Conservation (phyloP, 2,888 invertebrate genomes). For the Leistus spinibarbis region DNA sequence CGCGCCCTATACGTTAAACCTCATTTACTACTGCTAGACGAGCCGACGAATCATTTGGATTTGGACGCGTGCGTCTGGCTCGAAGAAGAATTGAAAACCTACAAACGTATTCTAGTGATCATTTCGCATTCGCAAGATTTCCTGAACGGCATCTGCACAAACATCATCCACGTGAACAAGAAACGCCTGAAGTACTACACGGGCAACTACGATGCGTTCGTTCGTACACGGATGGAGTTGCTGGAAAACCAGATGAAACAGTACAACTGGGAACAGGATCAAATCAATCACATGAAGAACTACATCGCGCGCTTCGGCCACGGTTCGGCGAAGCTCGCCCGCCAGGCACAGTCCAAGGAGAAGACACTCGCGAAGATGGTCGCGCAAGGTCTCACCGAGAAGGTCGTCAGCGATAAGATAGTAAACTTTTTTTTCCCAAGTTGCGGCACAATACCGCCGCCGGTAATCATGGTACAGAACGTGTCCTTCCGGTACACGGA, state of each 20-base stretch:
- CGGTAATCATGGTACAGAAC: constrained; percentile 99
- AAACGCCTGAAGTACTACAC: constrained; percentile 94
- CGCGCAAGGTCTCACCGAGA: constrained; percentile 95
- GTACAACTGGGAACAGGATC: constrained; percentile 99
- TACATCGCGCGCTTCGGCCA: constrained; percentile 99
- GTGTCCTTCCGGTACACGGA: constrained; percentile 95
- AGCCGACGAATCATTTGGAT: constrained; percentile 99
- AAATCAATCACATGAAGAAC: constrained; percentile 99
- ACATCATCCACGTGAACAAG: constrained; percentile 94
- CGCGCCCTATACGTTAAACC: constrained; percentile 97
- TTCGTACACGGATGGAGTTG: constrained; percentile 90
- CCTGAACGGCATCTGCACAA: constrained; percentile 95
- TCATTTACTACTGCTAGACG: constrained; percentile 92
- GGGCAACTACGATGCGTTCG: constrained; percentile 96
- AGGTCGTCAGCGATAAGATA: constrained; percentile 87
- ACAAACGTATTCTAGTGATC: constrained; percentile 92
- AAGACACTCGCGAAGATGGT: constrained; percentile 99
- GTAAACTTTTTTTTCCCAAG: constrained; percentile 95
- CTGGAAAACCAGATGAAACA: constrained; percentile 99
- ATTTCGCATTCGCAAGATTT: constrained; percentile 99
- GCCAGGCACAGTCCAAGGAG: constrained; percentile 99
- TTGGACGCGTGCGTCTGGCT: constrained; percentile 99
- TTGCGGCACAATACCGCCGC: constrained; percentile 96
- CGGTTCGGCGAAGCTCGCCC: constrained; percentile 96
- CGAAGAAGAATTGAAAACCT: constrained; percentile 95